Base-by-base conservation (phyloP, 2,888 invertebrate species). In the Nemotelus pantherinus region DNA sequence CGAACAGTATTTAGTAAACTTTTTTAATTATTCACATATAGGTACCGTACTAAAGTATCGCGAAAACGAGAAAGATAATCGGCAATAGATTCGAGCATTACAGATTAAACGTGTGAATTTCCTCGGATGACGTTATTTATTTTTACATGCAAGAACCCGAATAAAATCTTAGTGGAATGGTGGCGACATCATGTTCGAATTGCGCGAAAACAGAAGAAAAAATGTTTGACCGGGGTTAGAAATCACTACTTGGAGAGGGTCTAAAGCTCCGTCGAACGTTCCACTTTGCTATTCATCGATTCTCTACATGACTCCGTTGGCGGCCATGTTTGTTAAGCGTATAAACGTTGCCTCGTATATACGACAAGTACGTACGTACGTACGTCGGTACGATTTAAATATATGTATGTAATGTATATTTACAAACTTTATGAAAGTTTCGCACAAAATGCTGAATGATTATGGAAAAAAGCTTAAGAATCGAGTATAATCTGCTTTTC, bases 231-330 rank as follows among this genome's bases (percentile, higher is more conserved):
- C n/a, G 63, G 63, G n/a, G 65, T 44, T 65, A n/a, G 47, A 65
- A 65, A 65, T 65, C 65, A n/a, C 65, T 47, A 65, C 44, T 65
- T n/a, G n/a, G 43, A 65, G 65, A 65, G 47, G 65, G 45, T 47
- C 10, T 9, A 65, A 65, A 65, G 65, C 65, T 65, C n/a, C 45
- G 44, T 25, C 25, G 25, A 25, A 25, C 25, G 25, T 7, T 5
- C 47, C 47, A 47, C 45, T 63, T 63, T 63, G 39, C 63, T 65
- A 65, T 5, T 47, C 65, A 65, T 65, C 65, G 47, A 65, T 65
- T 65, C 65, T 65, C 65, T 44, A 45, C 45, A 10, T 65, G 41
- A 65, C 65, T 45, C 25, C 65, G 7, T 25, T 25, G 47, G 65
- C 45, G 5, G 65, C 65, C 65, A 65, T 65, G 10, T 65, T 65